Percentiles rank a stretch among this genome's conserved stretches.
These are phyloP conservation scores for Macquaria ambigua DNA, from an alignment of 2,113 vertebrate genomes.

Conservation along the genomic window DNA sequence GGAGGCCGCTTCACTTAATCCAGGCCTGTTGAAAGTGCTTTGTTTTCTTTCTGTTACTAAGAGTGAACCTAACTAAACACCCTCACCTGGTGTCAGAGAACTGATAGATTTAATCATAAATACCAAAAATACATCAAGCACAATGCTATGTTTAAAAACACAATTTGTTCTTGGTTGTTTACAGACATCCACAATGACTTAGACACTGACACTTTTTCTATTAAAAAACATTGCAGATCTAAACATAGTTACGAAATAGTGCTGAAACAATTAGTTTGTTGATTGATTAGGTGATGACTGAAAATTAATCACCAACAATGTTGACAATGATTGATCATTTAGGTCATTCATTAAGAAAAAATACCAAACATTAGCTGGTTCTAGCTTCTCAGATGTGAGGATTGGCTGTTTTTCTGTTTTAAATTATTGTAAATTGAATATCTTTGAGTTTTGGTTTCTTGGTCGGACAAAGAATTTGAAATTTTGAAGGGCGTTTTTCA, in stretches of 20 bases:
- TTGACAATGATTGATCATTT: not conserved
- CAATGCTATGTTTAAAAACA: not conserved
- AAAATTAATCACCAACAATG: not conserved
- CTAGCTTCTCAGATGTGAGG: not conserved
- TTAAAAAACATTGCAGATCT: not conserved
- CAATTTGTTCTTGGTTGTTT: not conserved
- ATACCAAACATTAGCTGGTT: not conserved
- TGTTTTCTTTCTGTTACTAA: conserved; percentile 43
- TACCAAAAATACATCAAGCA: not conserved
- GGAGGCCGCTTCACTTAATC: conserved; percentile 18
- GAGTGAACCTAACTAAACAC: not conserved
- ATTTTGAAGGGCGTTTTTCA: no score
- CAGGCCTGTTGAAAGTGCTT: conserved; percentile 18
- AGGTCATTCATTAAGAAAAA: not conserved
- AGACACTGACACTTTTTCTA: not conserved
- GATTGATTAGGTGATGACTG: not conserved
- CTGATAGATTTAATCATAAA: not conserved
- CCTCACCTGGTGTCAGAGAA: not conserved
- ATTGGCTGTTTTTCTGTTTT: not conserved
- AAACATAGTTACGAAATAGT: not conserved
- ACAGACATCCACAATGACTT: not conserved
- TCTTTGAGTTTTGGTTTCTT: not conserved
- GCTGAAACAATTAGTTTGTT: not conserved
- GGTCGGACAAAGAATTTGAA: no score
- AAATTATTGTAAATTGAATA: no score